A percentile compares a stretch with the other conserved stretches of the same genome.
These are phyloP conservation scores for Rhabdomys dilectus DNA, from an alignment of 2,113 vertebrate species.

Conservation along the genomic window DNA sequence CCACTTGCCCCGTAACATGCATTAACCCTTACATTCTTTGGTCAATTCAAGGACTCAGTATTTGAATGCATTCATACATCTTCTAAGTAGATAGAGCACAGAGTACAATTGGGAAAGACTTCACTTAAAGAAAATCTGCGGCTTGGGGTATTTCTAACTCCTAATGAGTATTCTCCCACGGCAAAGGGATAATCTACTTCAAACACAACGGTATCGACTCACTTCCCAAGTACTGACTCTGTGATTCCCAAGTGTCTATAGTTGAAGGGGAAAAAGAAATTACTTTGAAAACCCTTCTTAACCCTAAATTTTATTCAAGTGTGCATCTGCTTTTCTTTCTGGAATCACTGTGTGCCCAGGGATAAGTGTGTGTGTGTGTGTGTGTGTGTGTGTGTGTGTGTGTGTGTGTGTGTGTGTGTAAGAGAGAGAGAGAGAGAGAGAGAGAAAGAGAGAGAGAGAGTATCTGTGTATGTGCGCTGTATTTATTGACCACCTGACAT, in stretches of 20 bases:
- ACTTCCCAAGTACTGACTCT: neutral
- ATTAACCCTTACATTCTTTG: conserved; percentile 31
- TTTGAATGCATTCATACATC: neutral
- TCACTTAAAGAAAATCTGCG: conserved; percentile 31
- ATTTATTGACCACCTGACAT: neutral
- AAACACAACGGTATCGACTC: neutral
- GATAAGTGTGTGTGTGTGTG: too few species aligned
- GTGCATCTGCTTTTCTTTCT: neutral
- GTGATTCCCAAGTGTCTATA: neutral
- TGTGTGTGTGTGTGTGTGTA: too few species aligned
- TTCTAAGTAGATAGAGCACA: neutral
- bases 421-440: too few species aligned
- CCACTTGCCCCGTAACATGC: neutral
- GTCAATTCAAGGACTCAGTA: neutral
- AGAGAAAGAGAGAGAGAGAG: too few species aligned
- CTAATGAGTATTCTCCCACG: neutral
- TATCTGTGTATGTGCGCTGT: neutral
- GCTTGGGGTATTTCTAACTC: neutral
- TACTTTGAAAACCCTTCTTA: conserved; percentile 32
- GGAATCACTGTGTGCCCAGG: neutral
- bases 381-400: too few species aligned
- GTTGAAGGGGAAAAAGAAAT: neutral
- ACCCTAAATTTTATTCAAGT: neutral
- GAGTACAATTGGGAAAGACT: conserved; percentile 13
- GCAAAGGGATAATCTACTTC: neutral